Conservation (phyloP, 2,888 invertebrate species). For the Eupithecia tripunctaria region DNA sequence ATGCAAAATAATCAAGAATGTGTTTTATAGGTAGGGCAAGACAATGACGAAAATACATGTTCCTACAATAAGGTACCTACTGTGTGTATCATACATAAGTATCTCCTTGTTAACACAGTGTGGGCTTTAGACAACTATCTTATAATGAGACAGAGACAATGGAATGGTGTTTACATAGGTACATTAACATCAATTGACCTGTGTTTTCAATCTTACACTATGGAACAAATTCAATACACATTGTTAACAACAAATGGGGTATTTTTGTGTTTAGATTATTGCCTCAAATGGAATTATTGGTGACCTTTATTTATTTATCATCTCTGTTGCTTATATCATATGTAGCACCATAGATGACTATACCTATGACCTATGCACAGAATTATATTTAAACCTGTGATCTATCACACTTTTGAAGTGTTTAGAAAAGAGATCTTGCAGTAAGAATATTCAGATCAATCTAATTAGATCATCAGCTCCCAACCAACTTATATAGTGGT, state of each 20-base stretch:
- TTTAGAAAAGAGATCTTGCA: slow-evolving; percentile 7
- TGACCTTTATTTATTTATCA: neutral
- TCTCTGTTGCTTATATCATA: slow-evolving; percentile 16
- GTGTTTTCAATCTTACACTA: slow-evolving; percentile 7
- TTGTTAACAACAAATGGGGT: neutral
- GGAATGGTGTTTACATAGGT: neutral
- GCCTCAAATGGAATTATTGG: neutral
- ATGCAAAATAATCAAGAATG: neutral
- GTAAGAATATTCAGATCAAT: slow-evolving; percentile 10
- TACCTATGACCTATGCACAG: neutral
- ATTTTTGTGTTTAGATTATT: neutral
- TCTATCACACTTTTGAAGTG: slow-evolving; percentile 26
- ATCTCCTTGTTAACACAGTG: neutral
- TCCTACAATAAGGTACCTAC: neutral
- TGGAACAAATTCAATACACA: slow-evolving; percentile 4
- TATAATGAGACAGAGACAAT: slow-evolving; percentile 17
- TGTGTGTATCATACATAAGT: neutral
- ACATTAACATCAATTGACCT: slow-evolving; percentile 15
- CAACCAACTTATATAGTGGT: slow-evolving; percentile 4
- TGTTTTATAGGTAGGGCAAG: neutral
- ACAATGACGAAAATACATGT: neutral
- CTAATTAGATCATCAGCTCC: neutral
- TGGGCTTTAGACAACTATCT: slow-evolving; percentile 8
- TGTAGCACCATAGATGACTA: slow-evolving; percentile 25
- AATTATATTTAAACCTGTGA: neutral